Base-by-base conservation (phyloP, 2,888 invertebrate species). In the Parascotia fuliginaria region DNA sequence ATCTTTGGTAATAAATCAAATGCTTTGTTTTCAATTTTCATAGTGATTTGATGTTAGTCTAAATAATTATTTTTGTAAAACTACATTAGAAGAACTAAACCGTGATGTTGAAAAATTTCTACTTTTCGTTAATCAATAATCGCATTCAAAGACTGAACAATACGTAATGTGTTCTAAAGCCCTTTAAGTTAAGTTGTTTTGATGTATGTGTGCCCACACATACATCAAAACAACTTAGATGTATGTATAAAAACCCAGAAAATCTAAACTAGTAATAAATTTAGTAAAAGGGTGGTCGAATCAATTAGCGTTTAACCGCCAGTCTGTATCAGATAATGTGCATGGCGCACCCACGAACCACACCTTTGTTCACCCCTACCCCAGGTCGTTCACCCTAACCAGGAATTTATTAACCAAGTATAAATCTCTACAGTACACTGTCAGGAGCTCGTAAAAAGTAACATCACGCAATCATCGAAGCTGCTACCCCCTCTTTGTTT, bases 401-500 rank as follows among this genome's bases (percentile, higher is more conserved):
- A 70, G 79, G 73, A 85, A 86, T 85, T 86, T 88, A 89, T 89
- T 87, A 87, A 86, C 82, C 59, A 52, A 42, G 52, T 68, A 75
- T 79, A 79, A 80, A 80, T 80, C 79, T 78, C 76, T 70, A 67
- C 74, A 74, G 66, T 74, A 70, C 65, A 74, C 71, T 75, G 61
- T 58, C 65, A 62, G 61, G 64, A 54, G 56, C 70, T 72, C 71
- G 67, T 77, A 73, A 73, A 75, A 75, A 57, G 70, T 70, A 42
- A 64, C 73, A 66, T 75, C 76, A 75, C 73, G 75, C 79, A 76
- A 81, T 78, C 74, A 70, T 67, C 60, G 71, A 74, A 76, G 75
- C 70, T 63, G 58, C 67, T 70, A 68, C 69, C 73, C 75, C 73
- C 71, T 73, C 72, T 73, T 79, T 77, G 70, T 75, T 78, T 65